Percentiles rank a stretch among this genome's conserved stretches.
Evolutionary conservation across 1,140 invertebrate genomes (phyloP).

Genomic region (Gryon sp.): DNA sequence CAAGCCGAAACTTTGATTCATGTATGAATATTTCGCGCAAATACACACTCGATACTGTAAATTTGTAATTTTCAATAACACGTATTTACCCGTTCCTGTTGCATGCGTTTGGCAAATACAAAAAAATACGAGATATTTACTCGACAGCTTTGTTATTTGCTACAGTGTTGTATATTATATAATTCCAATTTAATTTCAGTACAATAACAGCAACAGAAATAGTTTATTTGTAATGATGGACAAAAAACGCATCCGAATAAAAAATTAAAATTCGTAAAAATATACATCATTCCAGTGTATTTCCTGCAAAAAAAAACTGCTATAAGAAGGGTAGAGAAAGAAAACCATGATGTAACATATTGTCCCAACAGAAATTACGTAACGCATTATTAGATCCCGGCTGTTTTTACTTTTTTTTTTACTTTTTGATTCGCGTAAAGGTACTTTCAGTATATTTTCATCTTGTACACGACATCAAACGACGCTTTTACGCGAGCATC

Average conservation of each 20-base stretch:
- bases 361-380: slow-evolving; percentile 16
- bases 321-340: neutral
- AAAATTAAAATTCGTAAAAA: too few relatives aligned
- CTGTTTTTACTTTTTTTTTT: too few relatives aligned
- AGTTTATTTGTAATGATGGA: too few relatives aligned
- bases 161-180: too few relatives aligned
- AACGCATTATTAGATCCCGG: slow-evolving; percentile 31
- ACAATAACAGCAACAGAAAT: too few relatives aligned
- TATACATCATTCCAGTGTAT: too few relatives aligned
- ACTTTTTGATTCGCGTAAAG: slow-evolving; percentile 15
- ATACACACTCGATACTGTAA: slow-evolving; percentile 12
- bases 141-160: too few relatives aligned
- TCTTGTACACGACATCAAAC: neutral
- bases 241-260: too few relatives aligned
- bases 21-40: slow-evolving; percentile 17
- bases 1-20: neutral
- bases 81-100: slow-evolving; percentile 16
- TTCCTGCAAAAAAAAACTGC: too few relatives aligned
- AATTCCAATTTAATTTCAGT: too few relatives aligned
- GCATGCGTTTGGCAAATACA: too few relatives aligned
- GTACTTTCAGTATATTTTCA: slow-evolving; percentile 6
- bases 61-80: slow-evolving; percentile 17
- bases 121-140: too few relatives aligned
- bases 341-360: slow-evolving; percentile 6
- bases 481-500: neutral